Conservation (phyloP, 2,888 invertebrate genomes). For the Cephus pulcher region DNA sequence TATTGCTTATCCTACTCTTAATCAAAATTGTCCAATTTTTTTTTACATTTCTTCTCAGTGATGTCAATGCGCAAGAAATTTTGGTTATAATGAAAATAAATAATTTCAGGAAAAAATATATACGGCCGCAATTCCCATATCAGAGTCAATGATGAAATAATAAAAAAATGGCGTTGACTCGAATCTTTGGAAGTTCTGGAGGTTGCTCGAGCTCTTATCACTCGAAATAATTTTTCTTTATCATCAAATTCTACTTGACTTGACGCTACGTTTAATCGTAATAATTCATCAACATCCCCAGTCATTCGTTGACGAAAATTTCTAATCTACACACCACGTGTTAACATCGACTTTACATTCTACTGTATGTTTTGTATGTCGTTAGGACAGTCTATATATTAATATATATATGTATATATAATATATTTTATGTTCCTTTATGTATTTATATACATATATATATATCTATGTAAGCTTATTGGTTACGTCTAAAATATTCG, state of each 20-base stretch:
- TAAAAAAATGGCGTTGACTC: background rate
- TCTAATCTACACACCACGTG: slow-evolving; percentile 22
- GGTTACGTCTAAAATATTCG: slow-evolving; percentile 29
- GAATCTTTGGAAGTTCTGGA: slow-evolving; percentile 1
- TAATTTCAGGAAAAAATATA: background rate
- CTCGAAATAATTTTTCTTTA: background rate
- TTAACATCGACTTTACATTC: slow-evolving; percentile 47
- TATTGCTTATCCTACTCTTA: background rate
- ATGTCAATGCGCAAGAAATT: background rate
- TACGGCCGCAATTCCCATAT: background rate
- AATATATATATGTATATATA: slow-evolving; percentile 15
- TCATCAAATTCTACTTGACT: background rate
- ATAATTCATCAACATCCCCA: background rate
- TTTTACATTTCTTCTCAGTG: background rate
- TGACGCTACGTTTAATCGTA: background rate
- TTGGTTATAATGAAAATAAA: background rate
- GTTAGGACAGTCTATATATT: slow-evolving; percentile 42
- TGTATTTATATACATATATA: slow-evolving; percentile 9
- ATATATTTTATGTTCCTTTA: slow-evolving; percentile 18
- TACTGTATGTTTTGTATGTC: slow-evolving; percentile 43
- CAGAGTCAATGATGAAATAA: background rate
- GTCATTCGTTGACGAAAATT: slow-evolving; percentile 11
- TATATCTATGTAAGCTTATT: slow-evolving; percentile 3
- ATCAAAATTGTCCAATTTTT: background rate
- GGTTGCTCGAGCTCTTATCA: background rate